Conservation (phyloP, 1,140 invertebrate species). For the Cyphomyrmex costatus region DNA sequence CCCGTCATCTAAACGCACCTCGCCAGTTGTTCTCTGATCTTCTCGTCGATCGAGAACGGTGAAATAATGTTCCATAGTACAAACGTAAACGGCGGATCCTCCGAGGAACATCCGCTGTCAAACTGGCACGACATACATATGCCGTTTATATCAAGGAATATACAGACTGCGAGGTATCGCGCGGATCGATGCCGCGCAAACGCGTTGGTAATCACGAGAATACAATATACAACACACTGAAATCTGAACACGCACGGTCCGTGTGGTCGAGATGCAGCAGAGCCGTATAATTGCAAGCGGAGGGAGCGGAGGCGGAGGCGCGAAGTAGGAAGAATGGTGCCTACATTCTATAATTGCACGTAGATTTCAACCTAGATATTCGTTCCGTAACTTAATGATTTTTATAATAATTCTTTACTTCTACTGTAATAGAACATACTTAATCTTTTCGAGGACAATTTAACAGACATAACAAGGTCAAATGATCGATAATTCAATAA, state of each 20-base stretch:
- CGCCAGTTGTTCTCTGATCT: slow-evolving; percentile 28
- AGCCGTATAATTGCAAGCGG: background rate
- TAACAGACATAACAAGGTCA: slow-evolving; percentile 27
- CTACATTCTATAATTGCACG: slow-evolving; percentile 14
- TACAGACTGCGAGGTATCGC: slow-evolving; percentile 31
- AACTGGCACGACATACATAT: slow-evolving; percentile 26
- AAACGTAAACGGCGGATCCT: slow-evolving; percentile 40
- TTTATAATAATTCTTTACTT: background rate
- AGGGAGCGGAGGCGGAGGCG: background rate
- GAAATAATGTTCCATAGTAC: slow-evolving; percentile 67
- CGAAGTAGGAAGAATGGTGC: no score
- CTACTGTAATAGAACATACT: background rate
- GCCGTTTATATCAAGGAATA: background rate
- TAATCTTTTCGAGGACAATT: background rate
- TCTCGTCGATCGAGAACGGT: slow-evolving; percentile 36
- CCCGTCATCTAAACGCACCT: slow-evolving; percentile 15
- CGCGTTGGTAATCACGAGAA: slow-evolving; percentile 32
- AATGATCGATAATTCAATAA: slow-evolving; percentile 10
- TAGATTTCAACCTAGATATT: slow-evolving; percentile 10
- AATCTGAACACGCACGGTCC: no score
- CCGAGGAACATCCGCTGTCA: slow-evolving; percentile 56
- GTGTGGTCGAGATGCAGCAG: background rate
- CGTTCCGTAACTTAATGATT: background rate
- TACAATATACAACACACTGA: no score
- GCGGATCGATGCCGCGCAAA: slow-evolving; percentile 73